phyloP scores from a whole-genome alignment of 2,113 vertebrate genomes.

The Nycticorax nycticorax region DNA sequence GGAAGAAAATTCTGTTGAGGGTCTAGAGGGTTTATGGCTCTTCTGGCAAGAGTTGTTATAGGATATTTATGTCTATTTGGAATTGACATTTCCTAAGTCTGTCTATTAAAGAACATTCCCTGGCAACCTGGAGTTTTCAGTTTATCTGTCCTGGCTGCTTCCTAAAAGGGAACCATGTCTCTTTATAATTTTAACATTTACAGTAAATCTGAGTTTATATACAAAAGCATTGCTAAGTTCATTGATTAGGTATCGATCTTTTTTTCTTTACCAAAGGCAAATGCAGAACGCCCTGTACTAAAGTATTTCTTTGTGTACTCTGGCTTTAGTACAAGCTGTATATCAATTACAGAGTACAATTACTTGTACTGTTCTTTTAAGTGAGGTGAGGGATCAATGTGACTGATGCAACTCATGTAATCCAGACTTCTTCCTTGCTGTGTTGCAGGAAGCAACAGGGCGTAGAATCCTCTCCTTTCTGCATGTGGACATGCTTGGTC shows the following conservation, averaged over 20 bases:
- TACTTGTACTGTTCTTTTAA: neutral
- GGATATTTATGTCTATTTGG: neutral
- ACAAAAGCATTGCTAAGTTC: neutral
- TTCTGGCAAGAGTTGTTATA: neutral
- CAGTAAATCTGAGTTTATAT: neutral
- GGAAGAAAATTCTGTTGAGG: neutral
- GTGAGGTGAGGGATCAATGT: neutral
- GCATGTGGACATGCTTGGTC: neutral
- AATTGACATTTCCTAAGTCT: neutral
- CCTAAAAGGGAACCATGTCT: neutral
- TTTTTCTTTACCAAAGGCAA: neutral
- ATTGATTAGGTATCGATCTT: neutral
- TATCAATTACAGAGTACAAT: neutral
- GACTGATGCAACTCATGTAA: neutral
- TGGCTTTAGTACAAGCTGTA: neutral
- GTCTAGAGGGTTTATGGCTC: neutral
- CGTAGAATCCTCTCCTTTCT: neutral
- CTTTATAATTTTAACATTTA: neutral
- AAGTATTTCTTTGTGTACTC: neutral
- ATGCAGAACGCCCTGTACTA: neutral
- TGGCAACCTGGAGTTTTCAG: neutral
- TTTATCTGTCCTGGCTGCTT: neutral
- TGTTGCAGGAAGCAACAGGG: neutral
- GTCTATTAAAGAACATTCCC: neutral
- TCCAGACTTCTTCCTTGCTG: neutral